These are phyloP conservation scores for Artibeus lituratus DNA, from an alignment of 2,797 vertebrate species.

Conservation along the genomic window DNA sequence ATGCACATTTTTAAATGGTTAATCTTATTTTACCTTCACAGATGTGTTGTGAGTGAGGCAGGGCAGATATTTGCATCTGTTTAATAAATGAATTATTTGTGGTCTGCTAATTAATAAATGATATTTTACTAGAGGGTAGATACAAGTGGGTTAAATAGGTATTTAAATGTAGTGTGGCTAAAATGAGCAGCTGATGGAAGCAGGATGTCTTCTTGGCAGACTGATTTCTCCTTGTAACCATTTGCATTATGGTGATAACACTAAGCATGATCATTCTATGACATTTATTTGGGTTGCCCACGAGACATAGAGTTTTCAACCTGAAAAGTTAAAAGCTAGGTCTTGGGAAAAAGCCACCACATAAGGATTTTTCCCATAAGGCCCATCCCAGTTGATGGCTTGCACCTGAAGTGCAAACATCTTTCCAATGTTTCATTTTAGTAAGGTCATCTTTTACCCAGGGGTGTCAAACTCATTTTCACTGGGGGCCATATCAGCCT, in stretches of 20 bases:
- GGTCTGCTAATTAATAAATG: background rate
- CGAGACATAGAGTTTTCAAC: background rate
- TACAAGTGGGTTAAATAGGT: background rate
- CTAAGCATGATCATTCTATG: background rate
- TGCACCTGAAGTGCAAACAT: fast-evolving
- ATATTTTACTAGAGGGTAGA: no score
- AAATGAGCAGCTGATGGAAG: background rate
- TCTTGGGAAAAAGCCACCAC: background rate
- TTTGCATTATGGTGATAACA: background rate
- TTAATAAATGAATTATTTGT: background rate
- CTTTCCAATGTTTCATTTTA: background rate
- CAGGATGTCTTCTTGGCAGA: background rate
- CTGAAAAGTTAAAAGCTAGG: background rate
- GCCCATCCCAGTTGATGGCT: fast-evolving
- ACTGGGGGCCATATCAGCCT: no score
- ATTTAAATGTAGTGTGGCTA: background rate
- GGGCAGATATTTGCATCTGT: background rate
- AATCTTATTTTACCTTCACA: background rate
- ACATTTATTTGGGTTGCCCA: background rate
- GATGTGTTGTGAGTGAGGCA: background rate
- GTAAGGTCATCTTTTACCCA: background rate
- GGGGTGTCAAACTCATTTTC: no score
- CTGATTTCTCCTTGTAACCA: background rate
- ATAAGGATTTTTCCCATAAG: background rate
- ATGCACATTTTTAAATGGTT: background rate